Conservation (phyloP, 2,113 vertebrate species). For the Phyllopteryx taeniolatus region DNA sequence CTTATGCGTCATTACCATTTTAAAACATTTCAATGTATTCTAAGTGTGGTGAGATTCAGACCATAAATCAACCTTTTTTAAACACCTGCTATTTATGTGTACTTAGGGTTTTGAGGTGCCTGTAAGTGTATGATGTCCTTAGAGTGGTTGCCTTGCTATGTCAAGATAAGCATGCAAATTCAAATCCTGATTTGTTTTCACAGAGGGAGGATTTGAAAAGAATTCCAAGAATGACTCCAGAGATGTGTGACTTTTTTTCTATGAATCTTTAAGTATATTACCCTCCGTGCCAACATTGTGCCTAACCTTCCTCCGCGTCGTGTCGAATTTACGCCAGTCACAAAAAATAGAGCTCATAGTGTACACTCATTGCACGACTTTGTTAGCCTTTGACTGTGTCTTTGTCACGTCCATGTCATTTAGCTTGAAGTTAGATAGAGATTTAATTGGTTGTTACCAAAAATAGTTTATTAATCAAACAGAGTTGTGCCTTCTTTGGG, state of each 20-base stretch:
- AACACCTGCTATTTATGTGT: background rate
- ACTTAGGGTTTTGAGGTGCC: conserved; percentile 6
- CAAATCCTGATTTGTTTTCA: conserved; percentile 43
- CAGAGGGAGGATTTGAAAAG: conserved; percentile 42
- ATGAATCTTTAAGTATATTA: conserved; percentile 18
- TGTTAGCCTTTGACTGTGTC: no score
- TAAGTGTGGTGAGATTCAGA: background rate
- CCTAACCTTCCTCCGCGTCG: no score
- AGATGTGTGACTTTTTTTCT: conserved; percentile 1
- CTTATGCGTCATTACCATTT: background rate
- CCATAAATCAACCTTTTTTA: background rate
- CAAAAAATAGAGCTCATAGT: no score
- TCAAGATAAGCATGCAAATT: conserved; percentile 23
- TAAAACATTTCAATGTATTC: background rate
- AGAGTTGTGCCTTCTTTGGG: no score
- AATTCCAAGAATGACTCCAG: conserved; percentile 29
- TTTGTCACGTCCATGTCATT: no score
- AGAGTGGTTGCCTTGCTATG: conserved; percentile 4
- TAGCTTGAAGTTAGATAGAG: background rate
- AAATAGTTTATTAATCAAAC: background rate
- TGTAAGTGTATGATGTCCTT: conserved; percentile 8
- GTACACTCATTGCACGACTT: no score
- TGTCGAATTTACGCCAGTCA: no score
- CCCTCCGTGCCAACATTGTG: background rate
- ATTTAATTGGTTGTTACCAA: background rate